Base-by-base conservation (phyloP, 2,888 invertebrate species). In the Drosophila subsilvestris region DNA sequence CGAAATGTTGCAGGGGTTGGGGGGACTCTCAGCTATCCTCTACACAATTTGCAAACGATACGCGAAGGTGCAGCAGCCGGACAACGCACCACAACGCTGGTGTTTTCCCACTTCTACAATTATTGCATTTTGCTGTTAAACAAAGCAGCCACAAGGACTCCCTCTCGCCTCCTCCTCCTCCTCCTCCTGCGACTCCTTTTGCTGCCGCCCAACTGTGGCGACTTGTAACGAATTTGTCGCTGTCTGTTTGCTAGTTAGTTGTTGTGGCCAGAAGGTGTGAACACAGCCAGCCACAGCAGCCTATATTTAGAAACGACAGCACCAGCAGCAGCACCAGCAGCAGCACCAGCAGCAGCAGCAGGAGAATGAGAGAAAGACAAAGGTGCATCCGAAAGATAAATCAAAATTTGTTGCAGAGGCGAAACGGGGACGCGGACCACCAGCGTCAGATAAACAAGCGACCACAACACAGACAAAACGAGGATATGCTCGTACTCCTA, bases 91-190 rank as follows among this genome's bases (percentile, higher is more conserved):
- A 14, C 37, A 37, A 2, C 37, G 22, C 18, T 55, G 47, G 45
- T 12, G 45, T 12, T 18, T 8, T 49, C 27, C 37, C 45, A 37
- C 62, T 61, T 32, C 45, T 77, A 89, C 86, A 89, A 88, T 87
- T 88, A 86, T 86, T 89, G 86, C 80, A 72, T 86, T 86, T 80
- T 74, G 82, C 68, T 86, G 86, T 86, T 82, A 63, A 86, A 80
- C 86, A 89, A 89, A 74, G 78, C 71, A 53, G 45, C 10, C 9
- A 49, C 54, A 58, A 53, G 57, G 57, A 18, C n/a, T n/a, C n/a
- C n/a, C n/a, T n/a, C n/a, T n/a, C n/a, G n/a, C n/a, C n/a, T n/a
- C n/a, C n/a, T n/a, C n/a, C n/a, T n/a, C n/a, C n/a, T n/a, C n/a
- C n/a, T n/a, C n/a, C n/a, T n/a, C n/a, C n/a, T n/a, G n/a, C n/a